Conservation (phyloP, 2,888 invertebrate species). For the Agrilus cyanescens region DNA sequence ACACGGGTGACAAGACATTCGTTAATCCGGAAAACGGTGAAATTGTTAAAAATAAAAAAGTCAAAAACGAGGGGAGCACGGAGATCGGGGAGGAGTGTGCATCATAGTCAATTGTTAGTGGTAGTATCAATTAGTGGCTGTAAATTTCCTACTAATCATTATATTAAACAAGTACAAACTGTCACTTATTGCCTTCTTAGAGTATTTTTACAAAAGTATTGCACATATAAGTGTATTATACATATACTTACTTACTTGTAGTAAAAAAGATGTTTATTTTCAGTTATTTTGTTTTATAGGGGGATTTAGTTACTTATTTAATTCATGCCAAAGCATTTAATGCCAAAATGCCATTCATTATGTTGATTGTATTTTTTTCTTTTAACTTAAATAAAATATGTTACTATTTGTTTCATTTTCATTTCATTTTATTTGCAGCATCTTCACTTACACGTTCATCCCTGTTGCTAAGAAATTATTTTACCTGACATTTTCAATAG, state of each 20-base stretch:
- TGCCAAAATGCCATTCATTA: constrained; percentile 36
- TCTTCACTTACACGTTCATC: too few relatives aligned
- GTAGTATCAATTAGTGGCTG: neutral
- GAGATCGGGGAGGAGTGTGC: constrained; percentile 7
- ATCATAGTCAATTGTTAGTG: constrained; percentile 1
- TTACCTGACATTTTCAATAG: too few relatives aligned
- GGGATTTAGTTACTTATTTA: constrained; percentile 27
- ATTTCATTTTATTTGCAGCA: too few relatives aligned
- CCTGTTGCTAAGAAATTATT: too few relatives aligned
- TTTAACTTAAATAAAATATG: constrained; percentile 1
- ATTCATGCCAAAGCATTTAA: constrained; percentile 39
- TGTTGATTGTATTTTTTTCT: constrained; percentile 29
- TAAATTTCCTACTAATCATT: neutral
- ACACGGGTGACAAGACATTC: constrained; percentile 32
- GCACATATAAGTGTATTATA: neutral
- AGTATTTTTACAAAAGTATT: constrained; percentile 36
- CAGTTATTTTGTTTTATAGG: constrained; percentile 17
- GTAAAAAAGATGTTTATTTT: constrained; percentile 22
- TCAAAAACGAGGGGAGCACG: constrained; percentile 14
- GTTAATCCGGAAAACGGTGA: constrained; percentile 34
- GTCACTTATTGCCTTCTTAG: constrained; percentile 19
- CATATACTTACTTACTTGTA: constrained; percentile 5
- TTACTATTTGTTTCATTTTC: too few relatives aligned
- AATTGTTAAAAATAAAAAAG: constrained; percentile 23
- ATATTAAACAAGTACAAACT: constrained; percentile 2